Conservation (phyloP, 2,797 vertebrate species). For the Poliocrania exsul region DNA sequence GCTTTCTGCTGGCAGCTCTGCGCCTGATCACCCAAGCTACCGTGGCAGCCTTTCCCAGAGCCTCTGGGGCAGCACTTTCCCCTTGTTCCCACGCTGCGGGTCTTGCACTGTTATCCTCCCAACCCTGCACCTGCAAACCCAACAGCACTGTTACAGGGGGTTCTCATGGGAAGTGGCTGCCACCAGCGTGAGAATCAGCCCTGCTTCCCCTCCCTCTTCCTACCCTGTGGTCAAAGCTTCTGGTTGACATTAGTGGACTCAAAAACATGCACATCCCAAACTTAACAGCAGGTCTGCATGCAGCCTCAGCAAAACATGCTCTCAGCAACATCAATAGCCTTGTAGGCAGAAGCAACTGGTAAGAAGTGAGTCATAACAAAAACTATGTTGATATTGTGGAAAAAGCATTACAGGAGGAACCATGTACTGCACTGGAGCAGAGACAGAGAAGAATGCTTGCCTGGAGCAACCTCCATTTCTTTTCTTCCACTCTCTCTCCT, state of each 20-base stretch:
- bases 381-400: neutral
- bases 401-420: neutral
- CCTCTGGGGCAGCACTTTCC: neutral
- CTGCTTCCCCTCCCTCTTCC: neutral
- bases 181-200: slow-evolving; percentile 7
- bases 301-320: neutral
- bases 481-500: neutral
- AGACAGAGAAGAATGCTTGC: neutral
- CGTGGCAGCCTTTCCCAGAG: slow-evolving; percentile 32
- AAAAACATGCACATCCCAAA: neutral
- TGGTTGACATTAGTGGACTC: neutral
- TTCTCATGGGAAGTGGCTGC: slow-evolving; percentile 39
- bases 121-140: slow-evolving; percentile 8
- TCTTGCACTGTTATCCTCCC: neutral
- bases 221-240: neutral
- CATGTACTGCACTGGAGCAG: neutral
- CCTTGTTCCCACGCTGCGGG: slow-evolving; percentile 38
- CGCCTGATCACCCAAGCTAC: neutral
- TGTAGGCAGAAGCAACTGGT: neutral
- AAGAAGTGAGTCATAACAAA: neutral
- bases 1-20: neutral
- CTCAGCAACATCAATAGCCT: neutral
- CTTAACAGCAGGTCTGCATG: neutral
- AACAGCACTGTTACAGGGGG: fast-evolving
- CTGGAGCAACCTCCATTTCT: neutral